Conservation (phyloP, 2,797 vertebrate species). For the Hephaestus fuliginosus region DNA sequence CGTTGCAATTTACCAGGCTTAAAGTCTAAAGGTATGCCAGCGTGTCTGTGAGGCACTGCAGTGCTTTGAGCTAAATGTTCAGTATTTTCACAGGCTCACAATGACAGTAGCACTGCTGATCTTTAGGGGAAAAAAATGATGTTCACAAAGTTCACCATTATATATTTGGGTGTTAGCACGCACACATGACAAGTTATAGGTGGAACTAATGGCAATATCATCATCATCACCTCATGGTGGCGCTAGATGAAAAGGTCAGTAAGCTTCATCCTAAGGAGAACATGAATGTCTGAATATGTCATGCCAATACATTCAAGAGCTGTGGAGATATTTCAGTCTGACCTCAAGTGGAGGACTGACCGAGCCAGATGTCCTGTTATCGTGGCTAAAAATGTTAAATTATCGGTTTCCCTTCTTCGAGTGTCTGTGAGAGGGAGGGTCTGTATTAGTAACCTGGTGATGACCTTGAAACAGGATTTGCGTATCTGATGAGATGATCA, state of each 20-base stretch:
- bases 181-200: not conserved
- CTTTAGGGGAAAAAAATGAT: not conserved
- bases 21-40: not conserved
- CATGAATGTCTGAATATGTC: not conserved
- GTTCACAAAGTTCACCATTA: not conserved
- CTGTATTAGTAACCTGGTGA: conserved; percentile 43
- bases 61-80: not conserved
- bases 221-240: not conserved
- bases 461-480: conserved; percentile 59
- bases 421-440: conserved; percentile 39
- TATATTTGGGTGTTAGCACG: not conserved
- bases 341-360: not conserved
- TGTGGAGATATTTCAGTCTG: not conserved
- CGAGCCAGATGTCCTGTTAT: no score
- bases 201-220: not conserved
- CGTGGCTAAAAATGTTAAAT: not conserved
- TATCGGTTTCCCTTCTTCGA: conserved; percentile 7
- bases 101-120: not conserved
- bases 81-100: not conserved
- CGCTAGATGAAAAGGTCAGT: not conserved
- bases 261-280: not conserved
- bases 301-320: not conserved
- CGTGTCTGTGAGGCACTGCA: not conserved
- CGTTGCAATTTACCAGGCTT: not conserved
- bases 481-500: conserved; percentile 9